Conservation (phyloP, 2,113 vertebrate genomes). For the Rhinogobius similis region DNA sequence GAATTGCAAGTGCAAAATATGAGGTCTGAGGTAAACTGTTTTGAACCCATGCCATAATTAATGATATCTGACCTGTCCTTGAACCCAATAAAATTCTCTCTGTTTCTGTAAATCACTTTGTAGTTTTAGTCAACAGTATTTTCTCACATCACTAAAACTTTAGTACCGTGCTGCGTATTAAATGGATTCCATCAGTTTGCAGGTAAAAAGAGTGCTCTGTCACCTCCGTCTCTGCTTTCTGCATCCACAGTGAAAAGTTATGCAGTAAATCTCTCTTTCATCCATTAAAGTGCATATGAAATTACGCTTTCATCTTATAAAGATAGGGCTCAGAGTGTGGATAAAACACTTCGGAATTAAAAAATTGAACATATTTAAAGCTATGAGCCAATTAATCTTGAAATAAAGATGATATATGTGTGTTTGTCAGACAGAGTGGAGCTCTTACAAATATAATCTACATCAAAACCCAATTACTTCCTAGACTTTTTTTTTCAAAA, state of each 20-base stretch:
- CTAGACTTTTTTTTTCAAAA: slow-evolving; percentile 23
- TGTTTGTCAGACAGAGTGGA: slow-evolving; percentile 23
- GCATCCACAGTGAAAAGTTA: slow-evolving; percentile 20
- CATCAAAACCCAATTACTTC: slow-evolving; percentile 43
- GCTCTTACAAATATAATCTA: slow-evolving; percentile 19
- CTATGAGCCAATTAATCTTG: slow-evolving; percentile 13
- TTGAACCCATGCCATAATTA: not conserved
- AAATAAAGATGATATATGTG: slow-evolving; percentile 39
- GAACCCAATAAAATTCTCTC: not conserved
- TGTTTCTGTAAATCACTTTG: not conserved
- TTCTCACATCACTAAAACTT: not conserved
- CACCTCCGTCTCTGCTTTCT: slow-evolving; percentile 7
- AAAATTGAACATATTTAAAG: slow-evolving; percentile 4
- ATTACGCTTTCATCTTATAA: slow-evolving; percentile 24
- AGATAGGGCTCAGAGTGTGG: slow-evolving; percentile 25
- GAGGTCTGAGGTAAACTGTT: too few relatives aligned
- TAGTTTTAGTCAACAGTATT: not conserved
- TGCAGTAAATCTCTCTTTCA: slow-evolving; percentile 10
- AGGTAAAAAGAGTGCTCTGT: slow-evolving; percentile 21
- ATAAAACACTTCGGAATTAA: slow-evolving; percentile 6
- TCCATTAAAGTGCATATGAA: slow-evolving; percentile 36
- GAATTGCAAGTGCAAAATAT: too few relatives aligned
- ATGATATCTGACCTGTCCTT: not conserved
- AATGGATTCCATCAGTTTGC: slow-evolving; percentile 35
- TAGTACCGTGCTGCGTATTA: slow-evolving; percentile 14